Conservation (phyloP, 1,140 invertebrate genomes). For the Potamilus streckersoni region DNA sequence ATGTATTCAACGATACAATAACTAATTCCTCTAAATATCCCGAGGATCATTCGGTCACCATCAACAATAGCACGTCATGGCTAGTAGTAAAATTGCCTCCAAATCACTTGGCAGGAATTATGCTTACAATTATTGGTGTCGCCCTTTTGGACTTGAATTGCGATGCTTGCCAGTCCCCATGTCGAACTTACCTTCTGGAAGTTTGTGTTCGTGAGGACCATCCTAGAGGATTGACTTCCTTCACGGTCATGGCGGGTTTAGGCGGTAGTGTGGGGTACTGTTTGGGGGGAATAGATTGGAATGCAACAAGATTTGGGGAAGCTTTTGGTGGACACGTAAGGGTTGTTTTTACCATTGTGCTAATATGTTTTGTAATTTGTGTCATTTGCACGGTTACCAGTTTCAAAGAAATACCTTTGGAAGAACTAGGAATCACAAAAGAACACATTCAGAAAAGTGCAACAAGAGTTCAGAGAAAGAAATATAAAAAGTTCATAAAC, state of each 20-base stretch:
- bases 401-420: constrained; percentile 60
- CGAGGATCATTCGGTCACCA: neutral
- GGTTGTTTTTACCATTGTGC: constrained; percentile 74
- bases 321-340: constrained; percentile 82
- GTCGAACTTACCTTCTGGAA: constrained; percentile 90
- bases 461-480: constrained; percentile 63
- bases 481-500: constrained; percentile 62
- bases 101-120: constrained; percentile 68
- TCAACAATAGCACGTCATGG: constrained; percentile 18
- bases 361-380: constrained; percentile 52
- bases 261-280: constrained; percentile 95
- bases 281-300: constrained; percentile 93
- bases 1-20: too few relatives aligned
- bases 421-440: constrained; percentile 36
- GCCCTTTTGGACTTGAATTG: constrained; percentile 95
- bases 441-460: constrained; percentile 49
- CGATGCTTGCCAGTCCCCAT: constrained; percentile 93
- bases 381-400: constrained; percentile 56
- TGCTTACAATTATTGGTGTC: constrained; percentile 93
- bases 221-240: constrained; percentile 90
- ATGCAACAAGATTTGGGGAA: constrained; percentile 78
- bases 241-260: constrained; percentile 95
- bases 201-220: constrained; percentile 94
- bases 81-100: constrained; percentile 22
- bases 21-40: too few relatives aligned